A percentile compares a stretch with the other conserved stretches of the same genome.
phyloP scores from a whole-genome alignment of 2,888 invertebrate genomes.

The Heliothis peltigera region DNA sequence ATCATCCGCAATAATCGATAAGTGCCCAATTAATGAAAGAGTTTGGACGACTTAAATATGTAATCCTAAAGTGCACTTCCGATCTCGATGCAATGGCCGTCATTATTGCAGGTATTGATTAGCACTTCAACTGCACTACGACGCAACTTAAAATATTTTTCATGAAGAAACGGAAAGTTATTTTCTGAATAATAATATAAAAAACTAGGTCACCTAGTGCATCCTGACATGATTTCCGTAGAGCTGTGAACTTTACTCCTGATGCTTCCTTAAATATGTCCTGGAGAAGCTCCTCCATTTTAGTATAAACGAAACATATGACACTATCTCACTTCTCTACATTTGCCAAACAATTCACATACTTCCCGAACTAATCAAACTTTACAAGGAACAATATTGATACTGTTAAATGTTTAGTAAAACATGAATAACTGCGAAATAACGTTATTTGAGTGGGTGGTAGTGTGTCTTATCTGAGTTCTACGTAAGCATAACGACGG shows the following conservation, averaged over 20 bases:
- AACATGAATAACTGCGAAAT: conserved; percentile 46
- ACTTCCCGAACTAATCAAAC: conserved; percentile 27
- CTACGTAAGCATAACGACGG: conserved; percentile 68
- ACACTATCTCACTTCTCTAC: conserved; percentile 51
- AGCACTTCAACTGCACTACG: conserved; percentile 25
- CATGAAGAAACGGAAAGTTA: not conserved
- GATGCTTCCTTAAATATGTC: conserved; percentile 96
- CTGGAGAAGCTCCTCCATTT: conserved; percentile 96
- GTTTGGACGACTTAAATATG: not conserved
- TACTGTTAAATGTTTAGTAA: conserved; percentile 37
- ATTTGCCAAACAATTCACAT: conserved; percentile 36
- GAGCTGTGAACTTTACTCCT: conserved; percentile 93
- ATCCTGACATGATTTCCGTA: conserved; percentile 95
- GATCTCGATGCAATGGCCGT: conserved; percentile 14
- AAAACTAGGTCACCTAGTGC: conserved; percentile 39
- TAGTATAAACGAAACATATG: conserved; percentile 50
- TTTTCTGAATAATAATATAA: not conserved
- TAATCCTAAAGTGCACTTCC: conserved; percentile 28
- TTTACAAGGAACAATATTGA: conserved; percentile 22
- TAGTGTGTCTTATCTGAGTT: conserved; percentile 74
- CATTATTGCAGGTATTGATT: conserved; percentile 52
- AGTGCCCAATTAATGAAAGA: not conserved
- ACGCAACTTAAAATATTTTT: not conserved
- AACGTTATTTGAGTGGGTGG: conserved; percentile 76
- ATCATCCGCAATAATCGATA: not conserved